A percentile compares a stretch with the other conserved stretches of the same genome.
Conservation (phyloP, 1,140 invertebrate species). For the Diorhabda carinulata region DNA sequence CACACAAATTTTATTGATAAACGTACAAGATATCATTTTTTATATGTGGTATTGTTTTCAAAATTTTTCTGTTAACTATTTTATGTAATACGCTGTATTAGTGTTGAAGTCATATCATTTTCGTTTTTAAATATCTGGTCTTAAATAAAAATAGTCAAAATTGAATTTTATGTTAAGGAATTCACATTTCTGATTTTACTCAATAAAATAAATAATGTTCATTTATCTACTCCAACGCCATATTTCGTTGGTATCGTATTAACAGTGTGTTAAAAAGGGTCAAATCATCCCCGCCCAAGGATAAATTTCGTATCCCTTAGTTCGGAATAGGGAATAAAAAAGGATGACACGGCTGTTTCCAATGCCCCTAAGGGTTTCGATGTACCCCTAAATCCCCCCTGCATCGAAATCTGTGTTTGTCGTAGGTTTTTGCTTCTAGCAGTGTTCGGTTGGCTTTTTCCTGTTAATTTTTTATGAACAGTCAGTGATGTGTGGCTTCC, state of each 20-base stretch:
- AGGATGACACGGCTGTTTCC: neutral
- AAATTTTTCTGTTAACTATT: too few relatives aligned
- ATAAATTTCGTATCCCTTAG: neutral
- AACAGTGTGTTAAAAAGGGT: constrained; percentile 2
- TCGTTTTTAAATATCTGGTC: too few relatives aligned
- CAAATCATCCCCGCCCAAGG: neutral
- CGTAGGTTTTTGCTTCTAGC: neutral
- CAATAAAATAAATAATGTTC: neutral
- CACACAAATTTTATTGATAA: too few relatives aligned
- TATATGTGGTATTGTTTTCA: too few relatives aligned
- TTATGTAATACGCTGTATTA: too few relatives aligned
- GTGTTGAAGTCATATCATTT: too few relatives aligned
- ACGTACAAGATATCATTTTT: too few relatives aligned
- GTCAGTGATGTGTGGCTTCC: constrained; percentile 1
- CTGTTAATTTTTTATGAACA: constrained; percentile 3
- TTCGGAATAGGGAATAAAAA: neutral
- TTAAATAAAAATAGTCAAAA: too few relatives aligned
- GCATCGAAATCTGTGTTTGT: constrained; percentile 2
- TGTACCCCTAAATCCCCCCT: neutral
- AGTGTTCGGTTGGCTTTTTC: neutral
- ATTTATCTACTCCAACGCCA: neutral
- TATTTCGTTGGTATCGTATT: neutral
- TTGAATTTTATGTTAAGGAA: too few relatives aligned
- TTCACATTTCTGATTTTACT: too few relatives aligned
- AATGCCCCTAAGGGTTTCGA: too few relatives aligned